These are phyloP conservation scores for Euglossa dilemma DNA, from an alignment of 1,140 invertebrate species.

Conservation along the genomic window DNA sequence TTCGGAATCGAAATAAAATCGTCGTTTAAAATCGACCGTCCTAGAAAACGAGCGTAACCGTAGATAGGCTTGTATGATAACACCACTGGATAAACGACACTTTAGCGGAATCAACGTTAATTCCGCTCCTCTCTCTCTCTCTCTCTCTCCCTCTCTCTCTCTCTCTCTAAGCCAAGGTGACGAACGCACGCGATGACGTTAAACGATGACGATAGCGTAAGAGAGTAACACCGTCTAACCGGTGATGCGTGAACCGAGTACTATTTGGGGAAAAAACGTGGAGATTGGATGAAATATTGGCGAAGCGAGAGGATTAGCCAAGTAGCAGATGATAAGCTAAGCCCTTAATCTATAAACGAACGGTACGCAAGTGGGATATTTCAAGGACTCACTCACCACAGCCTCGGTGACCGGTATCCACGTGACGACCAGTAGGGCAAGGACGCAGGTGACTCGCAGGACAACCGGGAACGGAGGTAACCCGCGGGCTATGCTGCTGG, in stretches of 20 bases:
- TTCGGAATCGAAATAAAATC: not conserved
- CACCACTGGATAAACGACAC: conserved; percentile 19
- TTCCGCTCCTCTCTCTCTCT: conserved; percentile 7
- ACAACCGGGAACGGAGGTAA: conserved; percentile 49
- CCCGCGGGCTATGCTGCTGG: conserved; percentile 37
- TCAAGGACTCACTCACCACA: conserved; percentile 68
- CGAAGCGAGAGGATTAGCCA: not conserved
- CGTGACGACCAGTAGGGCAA: conserved; percentile 64
- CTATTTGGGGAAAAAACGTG: no score
- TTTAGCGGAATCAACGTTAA: conserved; percentile 27
- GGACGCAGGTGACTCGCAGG: conserved; percentile 60
- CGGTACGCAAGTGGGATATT: conserved; percentile 23
- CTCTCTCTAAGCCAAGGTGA: not conserved
- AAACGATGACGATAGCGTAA: not conserved
- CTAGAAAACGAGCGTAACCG: not conserved
- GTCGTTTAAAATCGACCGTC: not conserved
- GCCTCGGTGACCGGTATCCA: conserved; percentile 61
- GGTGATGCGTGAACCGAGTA: not conserved
- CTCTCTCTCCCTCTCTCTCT: not conserved
- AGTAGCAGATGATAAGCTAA: no score
- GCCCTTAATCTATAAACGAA: not conserved
- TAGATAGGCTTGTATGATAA: not conserved
- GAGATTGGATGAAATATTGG: not conserved
- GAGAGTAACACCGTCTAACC: not conserved
- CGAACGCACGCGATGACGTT: not conserved